phyloP scores from a whole-genome alignment of 2,888 invertebrate genomes.

The Cantharis lateralis region DNA sequence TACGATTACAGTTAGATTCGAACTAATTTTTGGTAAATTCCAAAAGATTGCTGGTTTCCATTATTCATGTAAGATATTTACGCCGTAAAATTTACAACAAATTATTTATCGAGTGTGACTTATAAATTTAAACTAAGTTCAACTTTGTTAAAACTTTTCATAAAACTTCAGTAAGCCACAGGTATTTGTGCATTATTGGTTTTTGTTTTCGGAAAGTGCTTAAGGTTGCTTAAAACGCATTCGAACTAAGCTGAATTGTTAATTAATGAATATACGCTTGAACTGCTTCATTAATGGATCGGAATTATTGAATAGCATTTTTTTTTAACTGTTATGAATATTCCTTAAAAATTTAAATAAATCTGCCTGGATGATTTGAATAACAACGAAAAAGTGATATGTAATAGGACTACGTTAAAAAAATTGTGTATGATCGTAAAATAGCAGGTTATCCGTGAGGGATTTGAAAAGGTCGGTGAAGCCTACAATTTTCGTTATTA shows the following conservation, averaged over 20 bases:
- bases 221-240: not conserved
- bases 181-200: not conserved
- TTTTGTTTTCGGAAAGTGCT: not conserved
- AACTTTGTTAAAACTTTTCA: not conserved
- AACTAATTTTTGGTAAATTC: not conserved
- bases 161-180: not conserved
- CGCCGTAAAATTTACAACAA: not conserved
- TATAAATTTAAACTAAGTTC: not conserved
- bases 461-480: not conserved
- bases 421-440: not conserved
- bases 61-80: not conserved
- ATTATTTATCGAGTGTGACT: not conserved
- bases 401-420: not conserved
- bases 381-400: not conserved
- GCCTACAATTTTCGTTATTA: not conserved
- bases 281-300: not conserved
- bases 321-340: not conserved
- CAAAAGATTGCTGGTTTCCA: not conserved
- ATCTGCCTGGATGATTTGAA: not conserved
- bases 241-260: not conserved
- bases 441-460: not conserved
- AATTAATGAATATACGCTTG: not conserved
- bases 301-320: not conserved
- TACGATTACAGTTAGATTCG: not conserved
- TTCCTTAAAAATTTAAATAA: not conserved